Evolutionary conservation across 2,888 invertebrate species (phyloP), one percentile per base, ranked within the genome.

Genomic region (Leptinotarsa juncta): DNA sequence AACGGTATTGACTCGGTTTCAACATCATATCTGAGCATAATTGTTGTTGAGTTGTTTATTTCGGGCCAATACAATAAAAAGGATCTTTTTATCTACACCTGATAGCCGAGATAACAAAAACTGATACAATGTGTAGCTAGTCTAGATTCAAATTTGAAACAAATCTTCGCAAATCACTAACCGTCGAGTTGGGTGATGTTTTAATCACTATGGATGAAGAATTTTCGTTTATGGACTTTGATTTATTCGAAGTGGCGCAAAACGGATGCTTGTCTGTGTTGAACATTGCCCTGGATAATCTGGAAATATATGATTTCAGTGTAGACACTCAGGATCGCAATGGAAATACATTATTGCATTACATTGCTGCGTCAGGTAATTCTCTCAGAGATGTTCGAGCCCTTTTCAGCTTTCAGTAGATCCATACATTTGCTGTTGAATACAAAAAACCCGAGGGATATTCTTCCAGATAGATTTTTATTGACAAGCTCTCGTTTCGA

Each of bases 311-410:
- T 68, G 71, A 78, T 71, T 78, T 81, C 68, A 78, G 77, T 65
- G 76, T 83, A 10, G 79, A 83, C 71, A 75, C 75, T 51, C 77
- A 78, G 65, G 81, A 83, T 78, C 32, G 53, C 1, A 67, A 73
- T 32, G 81, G 82, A 16, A 80, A 83, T 67, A 74, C 78, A 18
- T 70, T 83, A 65, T 72, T 83, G 60, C 83, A 83, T 73, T 80
- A 82, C 67, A 77, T 79, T 12, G 80, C 79, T 18, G 66, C 74
- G 68, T 67, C 81, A 77, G 82, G 83, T 83, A 75, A 57, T 57
- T 57, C 14, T 57, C 23, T 7, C 57, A 57, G 57, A 57, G 23
- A 15, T 15, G 4, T 51, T 16, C n/a, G 15, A 51, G n/a, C 51
- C 15, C 51, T 51, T 51, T 51, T 57, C 18, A 57, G 32, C 62